Base-by-base conservation (phyloP, 2,113 vertebrate species). In the Daphoenositta chrysoptera region DNA sequence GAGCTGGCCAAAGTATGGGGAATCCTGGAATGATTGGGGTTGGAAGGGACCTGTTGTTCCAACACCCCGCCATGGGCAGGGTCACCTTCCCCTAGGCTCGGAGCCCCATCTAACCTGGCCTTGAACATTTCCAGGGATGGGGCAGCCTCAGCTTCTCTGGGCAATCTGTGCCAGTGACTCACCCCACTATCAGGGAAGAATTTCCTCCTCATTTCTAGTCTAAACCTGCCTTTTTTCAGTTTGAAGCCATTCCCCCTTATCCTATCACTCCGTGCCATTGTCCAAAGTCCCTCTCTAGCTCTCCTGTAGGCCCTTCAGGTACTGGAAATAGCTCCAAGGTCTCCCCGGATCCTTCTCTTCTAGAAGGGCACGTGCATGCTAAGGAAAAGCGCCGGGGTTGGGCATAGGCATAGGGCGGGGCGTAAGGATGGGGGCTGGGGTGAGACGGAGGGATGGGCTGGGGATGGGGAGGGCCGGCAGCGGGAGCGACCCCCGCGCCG, bases 361-460 rank as follows among this genome's bases (percentile, higher is more conserved):
- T 11, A 24, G 8, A 44, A 28, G 3, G 15, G 12, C 12, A 45
- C 12, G 12, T 2, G 10, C 2, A 8, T 0, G 19, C 18, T 15
- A 7, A 33, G 33, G 15, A 33, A 11, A 27, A 68, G 27, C 12
- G 5, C 10, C 3, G 11, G 15, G 22, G 3, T 0, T 5, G 33
- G 24, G 12, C 23, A 19, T 0, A 28, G 19, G 12, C 42, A 13
- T 4, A 11, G 19, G 15, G 28, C 30, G 2, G 15, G 33, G 16
- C 5, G 18, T 1, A 6, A 33, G 6, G 15, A 23, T 0, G 9
- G 6, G 31, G 26, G 21, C 0, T 7, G 58, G 21, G 24, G 19
- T 4, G n/a, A 6, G 30, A 4, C 1, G 31, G 33, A 45, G 28
- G 6, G 19, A 14, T 2, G 30, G 12, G 24, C 9, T 4, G 60